Evolutionary conservation across 2,888 invertebrate genomes (phyloP).

Genomic region (Gryllus longicercus): DNA sequence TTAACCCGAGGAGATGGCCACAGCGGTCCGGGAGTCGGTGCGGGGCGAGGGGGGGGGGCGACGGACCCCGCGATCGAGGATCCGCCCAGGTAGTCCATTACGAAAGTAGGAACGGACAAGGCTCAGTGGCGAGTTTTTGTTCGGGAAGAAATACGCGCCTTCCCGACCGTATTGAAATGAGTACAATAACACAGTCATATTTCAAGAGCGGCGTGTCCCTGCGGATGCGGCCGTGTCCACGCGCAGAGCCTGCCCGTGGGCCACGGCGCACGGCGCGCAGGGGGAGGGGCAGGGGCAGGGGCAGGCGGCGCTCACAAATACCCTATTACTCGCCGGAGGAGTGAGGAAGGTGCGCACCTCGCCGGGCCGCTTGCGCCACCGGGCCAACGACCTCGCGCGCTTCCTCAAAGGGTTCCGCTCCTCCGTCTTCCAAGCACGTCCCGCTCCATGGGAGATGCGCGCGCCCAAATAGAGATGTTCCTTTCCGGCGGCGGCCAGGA

Average conservation of each 20-base stretch:
- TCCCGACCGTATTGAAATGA: neutral
- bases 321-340: neutral
- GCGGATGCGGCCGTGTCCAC: neutral
- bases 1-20: no score
- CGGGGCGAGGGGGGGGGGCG: neutral
- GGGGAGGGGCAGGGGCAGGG: neutral
- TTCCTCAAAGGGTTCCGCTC: neutral
- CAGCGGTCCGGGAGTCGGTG: no score
- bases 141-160: neutral
- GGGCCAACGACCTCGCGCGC: neutral
- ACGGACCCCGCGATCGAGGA: neutral
- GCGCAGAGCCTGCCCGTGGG: neutral
- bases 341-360: neutral
- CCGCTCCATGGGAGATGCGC: no score
- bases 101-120: neutral
- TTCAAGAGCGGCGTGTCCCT: constrained; percentile 6
- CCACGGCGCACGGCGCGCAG: neutral
- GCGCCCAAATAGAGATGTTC: no score
- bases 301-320: neutral
- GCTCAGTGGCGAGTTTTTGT: neutral
- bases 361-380: neutral
- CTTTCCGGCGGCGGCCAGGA: no score
- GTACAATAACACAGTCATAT: neutral
- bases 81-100: constrained; percentile 4
- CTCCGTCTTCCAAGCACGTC: no score